Evolutionary conservation across 2,797 vertebrate genomes (phyloP).

Genomic region (Alectoris magna): DNA sequence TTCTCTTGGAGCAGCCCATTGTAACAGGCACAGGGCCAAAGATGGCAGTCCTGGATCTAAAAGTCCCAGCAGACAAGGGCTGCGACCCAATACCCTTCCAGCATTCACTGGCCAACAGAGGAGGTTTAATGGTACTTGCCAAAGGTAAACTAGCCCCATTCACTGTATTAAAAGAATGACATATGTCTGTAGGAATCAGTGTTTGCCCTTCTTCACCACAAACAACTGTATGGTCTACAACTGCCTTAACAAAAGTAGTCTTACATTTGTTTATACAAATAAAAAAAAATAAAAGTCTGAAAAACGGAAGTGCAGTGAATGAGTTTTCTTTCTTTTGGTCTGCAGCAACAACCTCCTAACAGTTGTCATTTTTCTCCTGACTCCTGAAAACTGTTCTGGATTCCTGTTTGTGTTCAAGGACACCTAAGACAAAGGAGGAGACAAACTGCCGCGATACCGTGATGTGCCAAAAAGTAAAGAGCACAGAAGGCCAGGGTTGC

Average conservation of each 20-base stretch:
- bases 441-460: accelerated
- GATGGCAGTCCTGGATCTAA: not conserved
- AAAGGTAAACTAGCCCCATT: conserved; percentile 21
- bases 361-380: not conserved
- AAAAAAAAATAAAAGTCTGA: conserved; percentile 48
- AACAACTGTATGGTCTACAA: conserved; percentile 47
- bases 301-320: not conserved
- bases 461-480: not conserved
- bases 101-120: not conserved
- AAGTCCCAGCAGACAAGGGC: not conserved
- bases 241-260: conserved; percentile 53
- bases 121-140: not conserved
- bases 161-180: not conserved
- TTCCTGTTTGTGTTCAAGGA: not conserved
- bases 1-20: not conserved
- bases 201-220: not conserved
- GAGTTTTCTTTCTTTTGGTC: not conserved
- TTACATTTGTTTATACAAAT: conserved; percentile 45
- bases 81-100: not conserved
- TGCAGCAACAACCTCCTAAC: not conserved
- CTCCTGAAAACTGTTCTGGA: not conserved
- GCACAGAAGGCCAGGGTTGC: accelerated
- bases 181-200: not conserved
- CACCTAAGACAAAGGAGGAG: not conserved
- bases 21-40: not conserved